Evolutionary conservation across 1,140 invertebrate species (phyloP), one percentile per base, ranked within the genome.

Genomic region (Lepeophtheirus salmonis): DNA sequence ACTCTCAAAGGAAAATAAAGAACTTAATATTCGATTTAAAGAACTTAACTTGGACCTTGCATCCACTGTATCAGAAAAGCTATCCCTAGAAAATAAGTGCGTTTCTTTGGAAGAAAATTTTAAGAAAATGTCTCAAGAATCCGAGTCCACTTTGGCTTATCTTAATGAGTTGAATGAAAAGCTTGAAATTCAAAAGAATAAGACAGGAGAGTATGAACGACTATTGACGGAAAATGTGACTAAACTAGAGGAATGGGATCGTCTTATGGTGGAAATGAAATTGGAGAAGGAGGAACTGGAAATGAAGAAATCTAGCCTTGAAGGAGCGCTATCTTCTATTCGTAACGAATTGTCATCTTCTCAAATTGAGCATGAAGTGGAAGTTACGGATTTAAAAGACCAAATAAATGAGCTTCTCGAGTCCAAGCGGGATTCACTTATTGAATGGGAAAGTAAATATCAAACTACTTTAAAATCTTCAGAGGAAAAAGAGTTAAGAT

Each of bases 211-310:
- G 17, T 17, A 23, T 50, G 55, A 57, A 16, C n/a, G n/a, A 10
- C 23, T 26, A 2, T 24, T 57, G 23, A 24, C 21, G 25, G 23
- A 20, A 2, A 57, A 26, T n/a, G 23, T 26, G 22, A 41, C 14
- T 4, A 30, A 57, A 30, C 16, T 26, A 14, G 23, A 24, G 55
- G 26, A 57, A 10, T 18, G 21, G 2, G 55, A 17, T 17, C 22
- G 16, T 2, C 20, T 24, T 21, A 17, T 26, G 23, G 20, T 14
- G 14, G 55, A 57, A 25, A 30, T 57, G 6, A 41, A 13, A 14
- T 23, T 24, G 2, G 26, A 57, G 55, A 26, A 57, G 23, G 23
- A 57, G 6, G 55, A 57, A 23, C 26, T 57, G 22, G 55, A 57
- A 25, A 57, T 57, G 55, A 57, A 57, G 14, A 57, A 24, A 14